A percentile compares a stretch with the other conserved stretches of the same genome.
These are phyloP conservation scores for Lepisosteus osseus DNA, from an alignment of 2,113 vertebrate genomes.

Conservation along the genomic window DNA sequence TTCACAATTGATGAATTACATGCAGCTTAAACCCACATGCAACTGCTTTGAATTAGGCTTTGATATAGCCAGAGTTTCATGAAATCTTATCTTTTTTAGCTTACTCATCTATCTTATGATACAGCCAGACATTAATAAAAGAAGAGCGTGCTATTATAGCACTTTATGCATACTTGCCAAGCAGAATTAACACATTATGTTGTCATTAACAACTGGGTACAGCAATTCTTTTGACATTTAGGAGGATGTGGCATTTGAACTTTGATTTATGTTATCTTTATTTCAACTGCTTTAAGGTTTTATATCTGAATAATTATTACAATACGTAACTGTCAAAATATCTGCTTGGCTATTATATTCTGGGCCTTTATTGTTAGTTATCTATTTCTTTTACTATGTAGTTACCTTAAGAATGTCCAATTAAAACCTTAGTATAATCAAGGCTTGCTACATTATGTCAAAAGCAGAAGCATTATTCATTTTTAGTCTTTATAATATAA, in stretches of 20 bases:
- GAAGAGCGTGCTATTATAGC: conserved; percentile 13
- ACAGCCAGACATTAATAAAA: conserved; percentile 39
- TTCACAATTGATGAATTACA: conserved; percentile 36
- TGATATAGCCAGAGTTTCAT: conserved; percentile 19
- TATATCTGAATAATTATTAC: conserved; percentile 31
- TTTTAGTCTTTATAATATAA: no score
- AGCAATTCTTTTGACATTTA: conserved; percentile 18
- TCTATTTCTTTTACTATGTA: no score
- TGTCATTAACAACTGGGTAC: conserved; percentile 31
- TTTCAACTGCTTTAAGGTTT: conserved; percentile 26
- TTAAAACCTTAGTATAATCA: no score
- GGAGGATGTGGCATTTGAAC: conserved; percentile 28
- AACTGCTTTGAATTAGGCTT: conserved; percentile 24
- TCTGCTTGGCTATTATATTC: no score
- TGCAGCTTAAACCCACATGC: conserved; percentile 9
- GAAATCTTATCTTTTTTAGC: conserved; percentile 28
- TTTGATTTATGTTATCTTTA: conserved; percentile 36
- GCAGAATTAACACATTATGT: conserved; percentile 39
- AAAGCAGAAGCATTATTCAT: no score
- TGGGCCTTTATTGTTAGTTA: no score
- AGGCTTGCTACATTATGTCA: no score
- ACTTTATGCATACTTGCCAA: not conserved
- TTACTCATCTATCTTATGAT: conserved; percentile 36
- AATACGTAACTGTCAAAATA: not conserved
- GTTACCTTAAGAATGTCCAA: no score